Conservation (phyloP, 2,113 vertebrate species). For the Takifugu flavidus region DNA sequence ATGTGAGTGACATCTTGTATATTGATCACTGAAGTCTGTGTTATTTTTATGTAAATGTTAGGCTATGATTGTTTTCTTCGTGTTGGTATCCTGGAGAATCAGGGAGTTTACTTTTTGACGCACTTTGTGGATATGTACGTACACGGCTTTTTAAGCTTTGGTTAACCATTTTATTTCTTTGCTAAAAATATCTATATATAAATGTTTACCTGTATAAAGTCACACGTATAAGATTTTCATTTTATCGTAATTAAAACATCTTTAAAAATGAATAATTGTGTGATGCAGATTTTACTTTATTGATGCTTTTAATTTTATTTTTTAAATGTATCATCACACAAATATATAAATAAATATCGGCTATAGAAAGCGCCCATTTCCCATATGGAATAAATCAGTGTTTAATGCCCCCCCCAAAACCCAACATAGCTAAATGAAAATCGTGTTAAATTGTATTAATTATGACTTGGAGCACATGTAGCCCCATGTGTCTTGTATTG, state of each 20-base stretch:
- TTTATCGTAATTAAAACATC: slow-evolving; percentile 99
- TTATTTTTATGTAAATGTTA: slow-evolving; percentile 92
- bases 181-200: slow-evolving; percentile 93
- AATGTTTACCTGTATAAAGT: slow-evolving; percentile 99
- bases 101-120: slow-evolving; percentile 95
- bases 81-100: slow-evolving; percentile 95
- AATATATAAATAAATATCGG: slow-evolving; percentile 35
- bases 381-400: slow-evolving; percentile 89
- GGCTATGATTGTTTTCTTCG: slow-evolving; percentile 81
- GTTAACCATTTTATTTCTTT: slow-evolving; percentile 92
- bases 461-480: slow-evolving; percentile 97
- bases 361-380: slow-evolving; percentile 52
- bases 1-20: slow-evolving; percentile 85
- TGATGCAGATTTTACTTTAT: slow-evolving; percentile 52
- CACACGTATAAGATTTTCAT: slow-evolving; percentile 96
- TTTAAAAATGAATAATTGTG: slow-evolving; percentile 69
- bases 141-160: slow-evolving; percentile 88
- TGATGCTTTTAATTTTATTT: background rate
- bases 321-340: slow-evolving; percentile 5
- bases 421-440: slow-evolving; percentile 99
- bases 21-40: slow-evolving; percentile 80
- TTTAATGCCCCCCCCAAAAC: slow-evolving; percentile 89
- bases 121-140: slow-evolving; percentile 99
- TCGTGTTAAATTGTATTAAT: slow-evolving; percentile 99
- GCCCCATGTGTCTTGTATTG: slow-evolving; percentile 98